Base-by-base conservation (phyloP, 2,888 invertebrate genomes). In the Nemoura dubitans region DNA sequence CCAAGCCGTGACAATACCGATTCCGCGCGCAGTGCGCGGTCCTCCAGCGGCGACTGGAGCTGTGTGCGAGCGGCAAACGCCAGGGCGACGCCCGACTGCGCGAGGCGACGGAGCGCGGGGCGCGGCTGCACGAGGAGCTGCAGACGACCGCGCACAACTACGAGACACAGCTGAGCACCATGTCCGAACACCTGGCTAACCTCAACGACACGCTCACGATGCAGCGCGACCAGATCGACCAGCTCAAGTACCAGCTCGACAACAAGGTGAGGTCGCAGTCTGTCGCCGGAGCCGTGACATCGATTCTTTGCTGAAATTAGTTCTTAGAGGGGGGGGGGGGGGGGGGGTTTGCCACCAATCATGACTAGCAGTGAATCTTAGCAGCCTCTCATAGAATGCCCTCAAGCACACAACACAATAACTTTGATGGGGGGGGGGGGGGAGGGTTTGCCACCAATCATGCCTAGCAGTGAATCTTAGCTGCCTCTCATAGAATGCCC, bases 181-280 rank as follows among this genome's bases (percentile, higher is more conserved):
- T 96, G 94, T 95, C 95, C 89, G 96, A 96, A 89, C 96, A 96
- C 91, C 92, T 96, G 89, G 96, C 96, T 26, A 94, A 94, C 85
- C 94, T 96, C 93, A 96, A 96, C 92, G 98, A 98, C 89, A 97
- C 97, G 92, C 94, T 98, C 84, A 95, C 98, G 28, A 92, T 92
- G 86, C 96, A 97, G 90, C 95, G 96, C 90, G 97, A 97, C 92
- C 94, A 95, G 90, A 95, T 97, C 89, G 95, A 96, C 89, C 93
- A 93, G 88, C 92, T 96, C 43, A 94, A 93, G 89, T 95, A 94
- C 90, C 94, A 94, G 90, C 92, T 94, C 87, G 43, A n/a, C n/a
- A 76, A 84, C 28, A 84, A 84, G 29, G 84, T 84, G 26, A n/a
- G 36, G 36, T 36, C 36, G 3, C 10, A 28, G 14, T n/a, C n/a